phyloP scores from a whole-genome alignment of 2,113 vertebrate species.

The Phylloscopus whistleri region DNA sequence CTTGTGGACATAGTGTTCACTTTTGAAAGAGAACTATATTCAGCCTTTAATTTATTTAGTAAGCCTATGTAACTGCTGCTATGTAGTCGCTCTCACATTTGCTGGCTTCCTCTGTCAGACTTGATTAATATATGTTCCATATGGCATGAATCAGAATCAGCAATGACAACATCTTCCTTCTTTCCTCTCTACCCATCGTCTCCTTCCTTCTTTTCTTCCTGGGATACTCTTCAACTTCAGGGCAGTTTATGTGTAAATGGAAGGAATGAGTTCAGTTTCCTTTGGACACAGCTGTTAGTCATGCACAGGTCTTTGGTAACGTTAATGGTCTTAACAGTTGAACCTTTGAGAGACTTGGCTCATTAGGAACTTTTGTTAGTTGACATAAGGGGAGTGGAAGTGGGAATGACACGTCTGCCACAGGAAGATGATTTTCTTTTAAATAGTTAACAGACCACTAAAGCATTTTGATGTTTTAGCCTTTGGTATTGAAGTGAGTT shows the following conservation, averaged over 20 bases:
- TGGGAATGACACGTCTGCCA: neutral
- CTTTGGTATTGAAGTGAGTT: neutral
- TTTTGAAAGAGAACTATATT: neutral
- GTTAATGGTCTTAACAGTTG: neutral
- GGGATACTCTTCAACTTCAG: neutral
- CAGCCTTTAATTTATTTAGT: neutral
- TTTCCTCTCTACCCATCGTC: neutral
- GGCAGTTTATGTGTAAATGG: neutral
- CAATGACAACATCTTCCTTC: neutral
- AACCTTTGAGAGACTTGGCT: neutral
- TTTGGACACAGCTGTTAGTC: slow-evolving; percentile 7
- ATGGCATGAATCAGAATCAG: neutral
- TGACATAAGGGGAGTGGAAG: neutral
- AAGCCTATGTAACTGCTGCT: neutral
- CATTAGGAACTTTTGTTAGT: neutral
- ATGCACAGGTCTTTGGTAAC: neutral
- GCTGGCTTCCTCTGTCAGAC: neutral
- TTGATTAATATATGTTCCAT: neutral
- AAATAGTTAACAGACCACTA: neutral
- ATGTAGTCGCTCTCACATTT: neutral
- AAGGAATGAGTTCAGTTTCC: slow-evolving; percentile 43
- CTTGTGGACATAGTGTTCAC: neutral
- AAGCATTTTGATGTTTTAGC: neutral
- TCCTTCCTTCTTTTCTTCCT: slow-evolving; percentile 22
- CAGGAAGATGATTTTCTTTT: neutral